Evolutionary conservation across 2,113 vertebrate genomes (phyloP), one percentile per base, ranked within the genome.

Genomic region (Sinocyclocheilus grahami): DNA sequence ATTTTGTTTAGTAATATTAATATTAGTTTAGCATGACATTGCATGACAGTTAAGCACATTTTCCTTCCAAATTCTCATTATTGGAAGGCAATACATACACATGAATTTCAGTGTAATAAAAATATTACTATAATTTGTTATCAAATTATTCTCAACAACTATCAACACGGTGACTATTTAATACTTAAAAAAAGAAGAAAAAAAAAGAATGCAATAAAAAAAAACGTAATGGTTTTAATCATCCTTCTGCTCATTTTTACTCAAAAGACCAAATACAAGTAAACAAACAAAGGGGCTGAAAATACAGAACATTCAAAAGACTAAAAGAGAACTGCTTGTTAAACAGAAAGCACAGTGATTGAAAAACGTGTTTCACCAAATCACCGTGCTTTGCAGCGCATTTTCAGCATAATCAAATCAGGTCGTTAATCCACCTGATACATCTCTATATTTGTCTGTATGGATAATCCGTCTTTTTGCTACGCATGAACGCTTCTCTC

Each of bases 361-460:
- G 48, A 18, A 55, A 78, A 48, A 37, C 14, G 48, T 46, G 86
- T 83, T 33, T 82, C 83, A 75, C 85, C 46, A 39, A 37, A 53
- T 85, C 24, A n/a, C 16, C 4, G 27, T 58, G 60, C 51, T 37
- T 85, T 48, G 82, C 62, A 79, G 72, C 74, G 30, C 72, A 75
- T 90, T 90, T 90, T 62, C 42, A 86, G 83, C 87, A 89, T 79
- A 90, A 89, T 90, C 37, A 62, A 58, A 27, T 27, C 27, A 27
- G 58, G 60, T 84, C 67, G 89, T 88, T 93, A 93, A 93, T 93
- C 91, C 87, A 75, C 71, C 71, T 78, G 82, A 53, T 87, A 85
- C 86, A 78, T 90, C 74, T 91, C 90, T 92, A 92, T 91, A 92
- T 92, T 93, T 87, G 90, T 90, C 88, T 60, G 22, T 85, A 85